Conservation (phyloP, 1,140 invertebrate genomes). For the Dinothrombium tinctorium region DNA sequence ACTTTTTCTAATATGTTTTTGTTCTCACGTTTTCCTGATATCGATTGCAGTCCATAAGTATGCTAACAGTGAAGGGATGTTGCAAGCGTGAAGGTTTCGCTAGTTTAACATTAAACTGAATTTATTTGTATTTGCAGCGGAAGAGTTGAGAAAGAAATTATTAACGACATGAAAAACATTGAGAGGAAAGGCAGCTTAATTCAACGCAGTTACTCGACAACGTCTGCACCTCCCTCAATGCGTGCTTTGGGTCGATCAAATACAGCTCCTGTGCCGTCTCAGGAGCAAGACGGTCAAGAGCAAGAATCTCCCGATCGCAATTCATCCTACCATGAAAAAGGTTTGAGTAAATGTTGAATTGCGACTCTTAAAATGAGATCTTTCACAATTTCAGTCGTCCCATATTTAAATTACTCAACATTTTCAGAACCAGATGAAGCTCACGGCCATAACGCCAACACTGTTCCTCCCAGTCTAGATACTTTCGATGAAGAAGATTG, state of each 20-base stretch:
- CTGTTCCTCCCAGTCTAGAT: background rate
- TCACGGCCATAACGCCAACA: background rate
- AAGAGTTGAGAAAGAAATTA: constrained; percentile 59
- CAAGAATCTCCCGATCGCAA: background rate
- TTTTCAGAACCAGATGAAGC: constrained; percentile 7
- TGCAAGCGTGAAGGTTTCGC: too few species aligned
- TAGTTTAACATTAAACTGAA: too few species aligned
- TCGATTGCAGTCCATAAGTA: too few species aligned
- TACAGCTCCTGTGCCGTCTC: constrained; percentile 4
- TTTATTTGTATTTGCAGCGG: too few species aligned
- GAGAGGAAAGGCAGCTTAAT: constrained; percentile 5
- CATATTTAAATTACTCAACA: constrained; percentile 10
- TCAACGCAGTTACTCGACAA: constrained; percentile 8
- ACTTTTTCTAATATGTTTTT: too few species aligned
- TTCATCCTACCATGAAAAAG: background rate
- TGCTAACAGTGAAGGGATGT: too few species aligned
- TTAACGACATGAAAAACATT: constrained; percentile 32
- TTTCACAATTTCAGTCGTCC: background rate
- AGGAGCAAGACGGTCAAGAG: constrained; percentile 2
- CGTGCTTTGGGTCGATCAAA: constrained; percentile 10
- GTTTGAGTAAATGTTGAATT: background rate
- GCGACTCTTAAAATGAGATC: background rate
- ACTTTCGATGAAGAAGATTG: constrained; percentile 10
- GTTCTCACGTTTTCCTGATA: too few species aligned
- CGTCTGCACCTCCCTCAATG: constrained; percentile 5